phyloP scores from a whole-genome alignment of 2,113 vertebrate genomes.

The Paratilapia polleni region DNA sequence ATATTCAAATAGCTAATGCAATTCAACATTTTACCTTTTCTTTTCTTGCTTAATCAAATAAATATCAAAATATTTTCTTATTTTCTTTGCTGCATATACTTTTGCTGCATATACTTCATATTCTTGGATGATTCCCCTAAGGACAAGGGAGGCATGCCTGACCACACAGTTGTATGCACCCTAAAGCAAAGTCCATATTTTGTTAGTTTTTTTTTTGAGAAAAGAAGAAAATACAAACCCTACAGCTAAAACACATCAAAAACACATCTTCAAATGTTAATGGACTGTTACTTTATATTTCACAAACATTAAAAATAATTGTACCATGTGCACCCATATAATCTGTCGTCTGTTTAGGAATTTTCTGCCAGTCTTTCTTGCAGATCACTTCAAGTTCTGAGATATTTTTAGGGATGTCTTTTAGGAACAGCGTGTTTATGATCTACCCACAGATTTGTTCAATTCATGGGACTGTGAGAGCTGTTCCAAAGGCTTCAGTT shows the following conservation, averaged over 20 bases:
- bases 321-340: background rate
- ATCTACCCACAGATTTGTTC: background rate
- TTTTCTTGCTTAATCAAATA: rapidly evolving
- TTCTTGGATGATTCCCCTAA: background rate
- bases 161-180: background rate
- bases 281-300: background rate
- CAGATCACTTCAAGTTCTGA: background rate
- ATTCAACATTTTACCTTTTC: too few species aligned
- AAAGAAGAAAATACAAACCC: background rate
- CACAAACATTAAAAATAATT: constrained; percentile 6
- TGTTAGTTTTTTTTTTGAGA: background rate
- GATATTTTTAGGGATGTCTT: background rate
- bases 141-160: background rate
- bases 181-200: background rate
- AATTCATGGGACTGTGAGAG: background rate
- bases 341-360: background rate
- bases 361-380: background rate
- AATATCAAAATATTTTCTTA: background rate
- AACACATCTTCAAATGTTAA: background rate
- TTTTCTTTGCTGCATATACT: background rate
- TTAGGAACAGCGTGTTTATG: constrained; percentile 2
- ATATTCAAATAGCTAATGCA: background rate
- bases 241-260: background rate
- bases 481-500: background rate
- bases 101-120: background rate